A percentile compares a stretch with the other conserved stretches of the same genome.
These are phyloP conservation scores for Cylindroiulus punctatus DNA, from an alignment of 2,888 invertebrate genomes.

Conservation along the genomic window DNA sequence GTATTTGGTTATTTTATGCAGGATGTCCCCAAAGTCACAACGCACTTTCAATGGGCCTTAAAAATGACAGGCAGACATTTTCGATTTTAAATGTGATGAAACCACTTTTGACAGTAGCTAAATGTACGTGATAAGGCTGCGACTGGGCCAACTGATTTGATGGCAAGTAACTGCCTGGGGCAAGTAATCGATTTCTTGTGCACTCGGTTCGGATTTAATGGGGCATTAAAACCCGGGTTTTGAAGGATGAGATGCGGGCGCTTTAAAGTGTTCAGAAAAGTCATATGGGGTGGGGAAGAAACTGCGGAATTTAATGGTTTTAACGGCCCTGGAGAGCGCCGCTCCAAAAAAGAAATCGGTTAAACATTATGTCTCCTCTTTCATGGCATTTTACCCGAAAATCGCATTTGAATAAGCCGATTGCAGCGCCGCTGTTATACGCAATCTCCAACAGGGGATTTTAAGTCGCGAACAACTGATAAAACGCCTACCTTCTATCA, in stretches of 20 bases:
- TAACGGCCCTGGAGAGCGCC: background rate
- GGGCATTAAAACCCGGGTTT: background rate
- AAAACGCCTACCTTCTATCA: no score
- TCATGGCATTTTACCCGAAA: background rate
- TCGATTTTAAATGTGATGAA: no score
- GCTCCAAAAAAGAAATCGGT: background rate
- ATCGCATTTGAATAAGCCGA: background rate
- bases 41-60: no score
- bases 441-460: background rate
- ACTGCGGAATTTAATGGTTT: background rate
- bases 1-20: no score
- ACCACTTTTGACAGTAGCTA: no score
- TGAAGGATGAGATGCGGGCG: background rate
- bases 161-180: background rate
- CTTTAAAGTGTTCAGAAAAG: background rate
- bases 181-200: background rate
- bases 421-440: background rate
- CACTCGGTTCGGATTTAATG: background rate
- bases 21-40: no score
- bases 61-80: no score
- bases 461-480: no score
- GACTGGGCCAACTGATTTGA: background rate
- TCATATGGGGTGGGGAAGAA: background rate
- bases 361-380: background rate
- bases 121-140: background rate